Conservation (phyloP, 2,797 vertebrate species). For the Bryconaethiops microstoma region DNA sequence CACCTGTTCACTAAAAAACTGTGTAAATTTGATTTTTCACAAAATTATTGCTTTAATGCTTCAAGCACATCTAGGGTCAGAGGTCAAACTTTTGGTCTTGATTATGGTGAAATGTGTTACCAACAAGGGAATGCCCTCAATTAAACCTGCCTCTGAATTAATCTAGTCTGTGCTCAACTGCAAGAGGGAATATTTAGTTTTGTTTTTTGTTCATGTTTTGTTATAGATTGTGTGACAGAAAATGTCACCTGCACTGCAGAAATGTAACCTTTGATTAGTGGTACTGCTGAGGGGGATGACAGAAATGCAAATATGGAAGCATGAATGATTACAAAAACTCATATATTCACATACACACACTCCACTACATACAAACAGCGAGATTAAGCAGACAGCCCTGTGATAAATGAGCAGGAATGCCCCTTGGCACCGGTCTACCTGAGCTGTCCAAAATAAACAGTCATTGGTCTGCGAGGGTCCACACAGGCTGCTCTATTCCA, state of each 20-base stretch:
- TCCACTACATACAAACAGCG: not conserved
- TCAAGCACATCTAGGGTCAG: too few species aligned
- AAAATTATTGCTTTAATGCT: too few species aligned
- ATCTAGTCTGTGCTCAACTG: too few species aligned
- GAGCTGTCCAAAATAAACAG: slow-evolving; percentile 13
- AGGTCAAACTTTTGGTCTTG: too few species aligned
- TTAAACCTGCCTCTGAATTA: too few species aligned
- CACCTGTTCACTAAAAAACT: too few species aligned
- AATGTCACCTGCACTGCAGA: not conserved
- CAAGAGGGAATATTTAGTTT: too few species aligned
- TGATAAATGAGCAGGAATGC: not conserved
- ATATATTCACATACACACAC: slow-evolving; percentile 2
- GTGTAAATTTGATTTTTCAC: too few species aligned
- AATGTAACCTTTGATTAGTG: slow-evolving; percentile 1
- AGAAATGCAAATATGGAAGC: not conserved
- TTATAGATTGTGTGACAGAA: not conserved
- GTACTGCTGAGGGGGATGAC: not conserved
- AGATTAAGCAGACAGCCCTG: not conserved
- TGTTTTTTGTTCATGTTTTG: too few species aligned
- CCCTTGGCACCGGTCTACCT: not conserved
- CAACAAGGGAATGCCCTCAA: too few species aligned
- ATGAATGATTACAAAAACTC: not conserved
- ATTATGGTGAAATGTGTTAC: too few species aligned
- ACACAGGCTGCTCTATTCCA: slow-evolving; percentile 1
- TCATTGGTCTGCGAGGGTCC: not conserved